Evolutionary conservation across 2,113 vertebrate genomes (phyloP).

Genomic region (Myotis davidii): DNA sequence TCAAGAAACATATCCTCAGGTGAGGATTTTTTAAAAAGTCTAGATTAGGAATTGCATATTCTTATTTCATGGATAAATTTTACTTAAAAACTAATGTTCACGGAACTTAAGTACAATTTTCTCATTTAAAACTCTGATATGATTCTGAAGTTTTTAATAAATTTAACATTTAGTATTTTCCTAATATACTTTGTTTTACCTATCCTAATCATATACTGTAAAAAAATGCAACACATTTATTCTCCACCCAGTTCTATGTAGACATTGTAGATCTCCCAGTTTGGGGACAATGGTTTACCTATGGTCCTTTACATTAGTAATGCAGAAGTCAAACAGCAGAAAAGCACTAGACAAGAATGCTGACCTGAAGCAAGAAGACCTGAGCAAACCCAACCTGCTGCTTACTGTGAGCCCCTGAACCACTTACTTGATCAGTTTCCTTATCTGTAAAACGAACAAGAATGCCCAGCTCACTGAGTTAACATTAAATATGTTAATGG

Average conservation of each 20-base stretch:
- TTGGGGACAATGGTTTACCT: background rate
- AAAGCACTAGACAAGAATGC: background rate
- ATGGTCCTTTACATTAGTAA: background rate
- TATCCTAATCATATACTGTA: background rate
- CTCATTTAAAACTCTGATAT: conserved; percentile 8
- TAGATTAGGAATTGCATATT: conserved; percentile 18
- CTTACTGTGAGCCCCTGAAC: background rate
- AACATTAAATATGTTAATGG: background rate
- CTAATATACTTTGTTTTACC: background rate
- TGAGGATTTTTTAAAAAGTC: background rate
- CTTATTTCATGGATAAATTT: conserved; percentile 24
- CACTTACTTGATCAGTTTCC: background rate
- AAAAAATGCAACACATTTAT: background rate
- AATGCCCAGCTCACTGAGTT: background rate
- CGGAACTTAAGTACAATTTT: background rate
- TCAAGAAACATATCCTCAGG: background rate
- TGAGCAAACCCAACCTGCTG: background rate
- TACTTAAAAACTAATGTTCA: conserved; percentile 34
- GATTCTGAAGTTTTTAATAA: conserved; percentile 12
- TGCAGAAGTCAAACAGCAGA: background rate
- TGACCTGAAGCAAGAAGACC: background rate
- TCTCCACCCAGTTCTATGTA: background rate
- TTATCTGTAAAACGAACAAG: background rate
- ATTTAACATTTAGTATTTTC: background rate
- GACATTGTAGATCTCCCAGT: background rate